A percentile compares a stretch with the other conserved stretches of the same genome.
Evolutionary conservation across 2,797 vertebrate species (phyloP).

Genomic region (Sylvia borin): DNA sequence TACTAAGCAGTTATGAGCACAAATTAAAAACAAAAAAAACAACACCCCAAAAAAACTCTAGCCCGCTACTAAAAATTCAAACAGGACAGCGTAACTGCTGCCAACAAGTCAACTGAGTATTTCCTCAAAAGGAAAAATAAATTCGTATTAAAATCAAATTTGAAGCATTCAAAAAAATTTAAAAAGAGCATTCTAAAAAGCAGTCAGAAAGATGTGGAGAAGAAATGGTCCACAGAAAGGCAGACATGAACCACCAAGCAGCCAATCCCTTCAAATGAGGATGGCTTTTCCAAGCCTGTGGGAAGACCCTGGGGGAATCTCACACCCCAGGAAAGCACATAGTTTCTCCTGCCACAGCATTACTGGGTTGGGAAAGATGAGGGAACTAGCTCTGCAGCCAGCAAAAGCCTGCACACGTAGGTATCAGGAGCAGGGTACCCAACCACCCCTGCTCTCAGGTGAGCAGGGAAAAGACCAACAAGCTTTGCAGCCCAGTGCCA

Average conservation of each 20-base stretch:
- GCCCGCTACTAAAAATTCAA: conserved; percentile 8
- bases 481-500: neutral
- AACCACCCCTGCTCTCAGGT: neutral
- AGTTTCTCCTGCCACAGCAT: neutral
- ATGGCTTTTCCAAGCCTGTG: neutral
- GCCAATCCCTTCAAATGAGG: neutral
- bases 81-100: conserved; percentile 50
- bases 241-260: neutral
- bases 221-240: conserved; percentile 29
- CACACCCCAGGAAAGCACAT: neutral
- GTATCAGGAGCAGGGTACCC: neutral
- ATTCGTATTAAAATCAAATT: conserved; percentile 22
- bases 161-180: neutral
- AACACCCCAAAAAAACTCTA: neutral
- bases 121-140: conserved; percentile 71
- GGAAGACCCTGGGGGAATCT: neutral
- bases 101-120: conserved; percentile 24
- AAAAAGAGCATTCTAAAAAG: neutral
- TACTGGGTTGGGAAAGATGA: neutral
- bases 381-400: neutral
- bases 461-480: neutral
- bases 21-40: neutral
- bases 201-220: conserved; percentile 9
- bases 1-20: neutral
- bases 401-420: neutral